Percentiles rank a stretch among this genome's conserved stretches.
phyloP scores from a whole-genome alignment of 2,113 vertebrate species.

The Chionis minor region DNA sequence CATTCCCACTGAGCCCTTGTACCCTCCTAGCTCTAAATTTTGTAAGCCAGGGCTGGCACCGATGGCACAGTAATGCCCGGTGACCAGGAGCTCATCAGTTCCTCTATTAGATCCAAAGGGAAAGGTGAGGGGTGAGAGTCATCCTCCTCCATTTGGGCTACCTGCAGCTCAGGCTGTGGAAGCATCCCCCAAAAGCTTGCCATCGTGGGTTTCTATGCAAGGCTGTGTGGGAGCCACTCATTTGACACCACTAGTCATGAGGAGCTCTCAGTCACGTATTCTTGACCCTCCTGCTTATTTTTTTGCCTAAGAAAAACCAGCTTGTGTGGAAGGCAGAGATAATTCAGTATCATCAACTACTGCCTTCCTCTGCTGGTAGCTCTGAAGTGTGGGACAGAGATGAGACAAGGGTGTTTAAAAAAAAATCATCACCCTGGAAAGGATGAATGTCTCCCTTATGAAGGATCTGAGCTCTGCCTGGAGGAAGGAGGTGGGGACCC shows the following conservation, averaged over 20 bases:
- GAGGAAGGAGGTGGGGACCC: not conserved
- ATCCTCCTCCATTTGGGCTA: not conserved
- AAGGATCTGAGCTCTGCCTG: not conserved
- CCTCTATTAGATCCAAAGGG: not conserved
- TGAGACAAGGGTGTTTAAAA: not conserved
- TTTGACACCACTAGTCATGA: not conserved
- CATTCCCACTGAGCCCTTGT: not conserved
- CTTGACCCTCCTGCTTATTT: not conserved
- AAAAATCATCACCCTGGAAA: not conserved
- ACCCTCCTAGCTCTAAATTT: not conserved
- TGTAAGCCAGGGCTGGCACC: not conserved
- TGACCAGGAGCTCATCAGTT: not conserved
- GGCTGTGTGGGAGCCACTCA: not conserved
- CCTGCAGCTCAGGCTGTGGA: not conserved
- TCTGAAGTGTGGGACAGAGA: not conserved
- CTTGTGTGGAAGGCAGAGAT: not conserved
- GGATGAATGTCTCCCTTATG: not conserved
- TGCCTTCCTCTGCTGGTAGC: not conserved
- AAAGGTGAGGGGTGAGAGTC: not conserved
- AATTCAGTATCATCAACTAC: not conserved
- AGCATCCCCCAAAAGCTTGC: not conserved
- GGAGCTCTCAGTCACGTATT: not conserved
- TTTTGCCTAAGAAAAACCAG: not conserved
- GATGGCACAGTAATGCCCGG: rapidly evolving
- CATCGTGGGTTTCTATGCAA: rapidly evolving